Evolutionary conservation across 2,888 invertebrate genomes (phyloP), one percentile per base, ranked within the genome.

Genomic region (Drosophila setosimentum): DNA sequence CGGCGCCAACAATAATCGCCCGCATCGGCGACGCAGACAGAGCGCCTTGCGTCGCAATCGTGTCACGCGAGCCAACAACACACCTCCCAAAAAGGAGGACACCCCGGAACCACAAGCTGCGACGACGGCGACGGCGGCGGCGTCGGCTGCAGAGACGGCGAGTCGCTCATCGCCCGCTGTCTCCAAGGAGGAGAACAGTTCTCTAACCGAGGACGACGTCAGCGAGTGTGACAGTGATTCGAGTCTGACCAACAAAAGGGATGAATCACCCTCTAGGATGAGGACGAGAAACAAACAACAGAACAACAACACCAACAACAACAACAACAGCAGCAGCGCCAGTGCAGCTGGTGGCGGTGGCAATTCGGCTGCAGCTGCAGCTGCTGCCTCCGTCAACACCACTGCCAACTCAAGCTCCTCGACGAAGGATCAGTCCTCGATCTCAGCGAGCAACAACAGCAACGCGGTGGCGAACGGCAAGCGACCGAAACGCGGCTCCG

Each of bases 211-310:
- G 93, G 97, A 97, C 94, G 98, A 98, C 93, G 97, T 97, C 94
- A 98, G 98, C 79, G 98, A 98, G 92, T 98, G 98, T 93, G 98
- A 98, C 93, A 98, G 98, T 93, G 98, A 98, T 94, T 98, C 97
- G 68, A 95, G 98, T 91, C 97, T 98, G 91, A 96, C 97, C 84
- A 96, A 93, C 89, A 93, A 93, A 93, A 93, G 93, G 88, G 97
- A 97, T 92, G 96, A 96, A 91, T 96, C 96, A 92, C 97, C 97
- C 61, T 97, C 97, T 92, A 95, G 97, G 93, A 97, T 97, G 96
- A 95, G 97, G 92, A 98, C 98, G 75, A 94, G 98, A 88, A 97
- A 97, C 93, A 96, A 96, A 92, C 95, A 95, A 97, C 92, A 84
- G 96, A 97, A 94, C 96, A 97, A 94, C 95, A 92, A 87, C 77